These are phyloP conservation scores for Polypedilum pembai DNA, from an alignment of 1,140 invertebrate genomes.

Conservation along the genomic window DNA sequence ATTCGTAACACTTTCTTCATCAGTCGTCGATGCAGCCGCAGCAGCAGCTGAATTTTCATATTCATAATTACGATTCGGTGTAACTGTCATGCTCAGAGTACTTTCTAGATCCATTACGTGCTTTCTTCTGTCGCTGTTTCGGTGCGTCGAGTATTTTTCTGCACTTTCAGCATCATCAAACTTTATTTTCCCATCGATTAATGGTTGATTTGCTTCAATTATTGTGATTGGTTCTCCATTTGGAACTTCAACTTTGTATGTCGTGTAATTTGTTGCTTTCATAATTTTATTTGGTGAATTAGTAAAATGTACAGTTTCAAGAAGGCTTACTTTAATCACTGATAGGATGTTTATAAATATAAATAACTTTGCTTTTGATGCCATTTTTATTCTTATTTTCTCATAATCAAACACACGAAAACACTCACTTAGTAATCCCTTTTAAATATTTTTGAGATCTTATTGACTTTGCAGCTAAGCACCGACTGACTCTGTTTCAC, in stretches of 20 bases:
- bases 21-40: neutral
- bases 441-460: neutral
- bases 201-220: conserved; percentile 15
- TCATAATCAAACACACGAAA: no score
- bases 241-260: neutral
- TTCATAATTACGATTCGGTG: conserved; percentile 8
- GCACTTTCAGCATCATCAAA: neutral
- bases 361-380: neutral
- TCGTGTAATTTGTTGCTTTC: conserved; percentile 7
- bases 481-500: neutral
- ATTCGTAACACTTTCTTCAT: conserved; percentile 22
- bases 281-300: conserved; percentile 2
- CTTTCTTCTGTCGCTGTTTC: neutral
- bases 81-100: conserved; percentile 24
- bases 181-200: neutral
- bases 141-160: neutral
- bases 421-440: neutral
- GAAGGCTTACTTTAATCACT: neutral
- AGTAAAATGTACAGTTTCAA: neutral
- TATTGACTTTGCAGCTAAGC: neutral
- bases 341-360: neutral
- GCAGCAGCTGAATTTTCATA: conserved; percentile 16
- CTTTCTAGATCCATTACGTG: conserved; percentile 22
- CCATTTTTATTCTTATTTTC: neutral
- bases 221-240: conserved; percentile 15